Conservation (phyloP, 2,888 invertebrate species). For the Pycnomerus fuliginosus region DNA sequence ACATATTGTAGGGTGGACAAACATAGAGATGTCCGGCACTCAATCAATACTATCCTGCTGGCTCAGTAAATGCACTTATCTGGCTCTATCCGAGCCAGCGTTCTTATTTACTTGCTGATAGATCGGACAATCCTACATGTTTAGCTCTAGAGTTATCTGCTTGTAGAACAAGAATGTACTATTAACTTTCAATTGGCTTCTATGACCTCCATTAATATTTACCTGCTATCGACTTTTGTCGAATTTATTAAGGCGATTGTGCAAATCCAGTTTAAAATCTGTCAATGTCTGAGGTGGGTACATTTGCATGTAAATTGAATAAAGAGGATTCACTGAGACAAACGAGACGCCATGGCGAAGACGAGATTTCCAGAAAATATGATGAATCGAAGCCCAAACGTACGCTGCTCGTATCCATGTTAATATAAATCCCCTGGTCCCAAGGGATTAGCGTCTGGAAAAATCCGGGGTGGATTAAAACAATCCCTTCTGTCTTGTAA, state of each 20-base stretch:
- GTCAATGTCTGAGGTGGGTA: slow-evolving; percentile 35
- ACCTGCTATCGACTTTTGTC: no score
- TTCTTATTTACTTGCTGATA: no score
- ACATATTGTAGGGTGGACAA: slow-evolving; percentile 30
- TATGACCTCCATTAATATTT: no score
- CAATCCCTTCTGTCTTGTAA: slow-evolving; percentile 24
- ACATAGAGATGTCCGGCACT: slow-evolving; percentile 29
- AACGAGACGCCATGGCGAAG: slow-evolving; percentile 20
- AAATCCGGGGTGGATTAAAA: slow-evolving; percentile 11
- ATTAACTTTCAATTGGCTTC: no score
- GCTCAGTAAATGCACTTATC: background rate
- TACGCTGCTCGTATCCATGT: slow-evolving; percentile 22
- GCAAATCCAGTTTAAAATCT: slow-evolving; percentile 38
- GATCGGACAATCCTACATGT: no score
- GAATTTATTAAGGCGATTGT: slow-evolving; percentile 17
- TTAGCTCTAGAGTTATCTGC: no score
- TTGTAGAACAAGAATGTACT: no score
- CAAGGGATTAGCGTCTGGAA: no score
- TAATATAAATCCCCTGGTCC: no score
- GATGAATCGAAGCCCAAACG: slow-evolving; percentile 23
- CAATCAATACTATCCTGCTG: slow-evolving; percentile 25
- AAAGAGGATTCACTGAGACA: slow-evolving; percentile 29
- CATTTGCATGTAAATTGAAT: slow-evolving; percentile 45
- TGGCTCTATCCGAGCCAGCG: slow-evolving; percentile 2
- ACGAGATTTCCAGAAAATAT: slow-evolving; percentile 22